phyloP scores from a whole-genome alignment of 2,113 vertebrate species.

The Etheostoma cragini region DNA sequence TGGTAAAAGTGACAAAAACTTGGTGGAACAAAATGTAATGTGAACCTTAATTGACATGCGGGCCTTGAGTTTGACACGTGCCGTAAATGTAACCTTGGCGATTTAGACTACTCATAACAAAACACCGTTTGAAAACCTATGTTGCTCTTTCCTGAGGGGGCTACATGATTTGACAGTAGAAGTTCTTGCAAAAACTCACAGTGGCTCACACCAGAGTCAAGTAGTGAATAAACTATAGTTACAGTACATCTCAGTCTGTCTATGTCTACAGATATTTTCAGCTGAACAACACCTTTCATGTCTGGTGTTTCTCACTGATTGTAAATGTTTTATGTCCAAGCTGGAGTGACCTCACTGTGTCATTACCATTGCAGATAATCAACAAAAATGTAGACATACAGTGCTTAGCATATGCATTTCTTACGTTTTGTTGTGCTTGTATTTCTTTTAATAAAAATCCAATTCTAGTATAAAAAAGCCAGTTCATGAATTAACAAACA shows the following conservation, averaged over 20 bases:
- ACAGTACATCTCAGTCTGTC: conserved; percentile 9
- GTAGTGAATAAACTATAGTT: not conserved
- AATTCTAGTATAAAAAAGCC: conserved; percentile 1
- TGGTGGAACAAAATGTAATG: no score
- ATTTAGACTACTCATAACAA: no score
- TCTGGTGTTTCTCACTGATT: conserved; percentile 34
- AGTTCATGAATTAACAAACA: conserved; percentile 49
- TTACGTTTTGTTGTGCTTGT: not conserved
- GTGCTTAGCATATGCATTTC: conserved; percentile 11
- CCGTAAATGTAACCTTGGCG: no score
- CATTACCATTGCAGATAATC: conserved; percentile 51
- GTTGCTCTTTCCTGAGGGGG: not conserved
- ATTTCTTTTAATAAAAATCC: not conserved
- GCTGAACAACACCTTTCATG: conserved; percentile 9
- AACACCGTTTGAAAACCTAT: not conserved
- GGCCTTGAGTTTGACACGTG: no score
- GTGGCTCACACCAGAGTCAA: not conserved
- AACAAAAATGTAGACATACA: conserved; percentile 18
- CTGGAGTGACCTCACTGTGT: conserved; percentile 53
- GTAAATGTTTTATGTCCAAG: conserved; percentile 67
- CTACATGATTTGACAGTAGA: not conserved
- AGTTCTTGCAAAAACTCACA: not conserved
- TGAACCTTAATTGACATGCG: no score
- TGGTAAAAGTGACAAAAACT: no score
- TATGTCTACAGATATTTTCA: conserved; percentile 12